Evolutionary conservation across 2,797 vertebrate genomes (phyloP), one percentile per base, ranked within the genome.

Genomic region (Xenentodon cancila): DNA sequence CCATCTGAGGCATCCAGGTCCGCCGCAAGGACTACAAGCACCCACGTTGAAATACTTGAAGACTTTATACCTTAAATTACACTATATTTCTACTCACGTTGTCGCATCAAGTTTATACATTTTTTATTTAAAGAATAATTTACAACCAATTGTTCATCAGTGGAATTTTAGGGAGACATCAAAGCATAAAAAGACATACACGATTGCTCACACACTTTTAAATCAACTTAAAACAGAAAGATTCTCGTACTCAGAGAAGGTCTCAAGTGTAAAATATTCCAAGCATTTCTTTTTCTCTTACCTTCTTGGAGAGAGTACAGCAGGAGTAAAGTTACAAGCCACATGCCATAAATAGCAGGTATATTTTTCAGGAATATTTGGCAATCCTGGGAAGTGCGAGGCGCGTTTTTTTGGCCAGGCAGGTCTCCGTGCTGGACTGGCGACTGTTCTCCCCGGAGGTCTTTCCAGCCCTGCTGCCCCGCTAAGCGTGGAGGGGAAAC

Each of bases 281-380:
- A 7, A 34, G 53, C 40, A 46, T 54, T 57, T 20, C 56, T 53
- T 64, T 67, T 44, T 42, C 44, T 66, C 94, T 92, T 94, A 96
- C 96, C 96, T 96, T 95, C 93, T 90, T 91, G 94, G 87, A 96
- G 92, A 93, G 94, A 95, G 94, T 95, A 96, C 95, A 97, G 93
- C 95, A 97, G 95, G 94, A 96, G 90, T 93, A 96, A 94, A 96
- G 94, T 96, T 95, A 95, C 95, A 95, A 96, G 96, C 96, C 95
- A 96, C 96, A 97, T 97, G 94, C 96, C 96, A 97, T 96, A 94
- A 94, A 96, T 92, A 95, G 95, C 94, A 93, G 89, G 94, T 93
- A 69, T 91, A 90, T 94, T 95, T 92, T 94, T 94, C 93, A 85
- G 94, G 95, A 94, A 94, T 94, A 91, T 92, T 86, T 94, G 93